Base-by-base conservation (phyloP, 2,113 vertebrate species). In the Bagarius yarrelli region DNA sequence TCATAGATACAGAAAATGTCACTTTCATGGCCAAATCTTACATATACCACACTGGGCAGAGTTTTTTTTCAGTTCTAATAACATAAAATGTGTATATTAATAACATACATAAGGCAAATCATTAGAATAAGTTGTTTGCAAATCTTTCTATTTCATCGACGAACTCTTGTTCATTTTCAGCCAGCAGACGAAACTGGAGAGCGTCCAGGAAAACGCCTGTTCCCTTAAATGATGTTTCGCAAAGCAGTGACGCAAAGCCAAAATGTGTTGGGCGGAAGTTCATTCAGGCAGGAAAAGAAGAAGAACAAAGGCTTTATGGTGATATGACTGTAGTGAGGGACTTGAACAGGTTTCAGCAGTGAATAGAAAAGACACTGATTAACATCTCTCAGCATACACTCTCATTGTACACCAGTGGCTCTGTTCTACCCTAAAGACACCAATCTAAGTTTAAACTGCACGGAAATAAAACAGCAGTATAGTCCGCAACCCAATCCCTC, bases 181-280 rank as follows among this genome's bases (percentile, higher is more conserved):
- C 91, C 84, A 70, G 86, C 78, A 34, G 87, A 88, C 27, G 92
- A 69, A 92, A 89, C 81, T 87, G 80, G 76, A 90, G 86, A 82
- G 73, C 86, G 5, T 89, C 84, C 40, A 92, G 89, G 61, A 89
- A 93, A 73, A 80, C 76, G 34, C 34, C 44, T 0, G 69, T 86
- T 57, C 57, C 85, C 72, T 85, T 85, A n/a, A 90, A 90, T 40
- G 90, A 90, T 9, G 78, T 81, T 5, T 87, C 84, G 81, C 47
- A 85, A 0, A 59, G 85, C 78, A 25, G 25, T 6, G 76, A 80
- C 55, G 81, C 18, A 32, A 69, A 64, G 15, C 25, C 56, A 14
- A 57, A 55, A 16, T 15, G 60, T 63, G 60, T 13, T 59, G 56
- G 16, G 30, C 1, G 12, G 66, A 15, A 14, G 47, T 63, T 56